Evolutionary conservation across 2,113 vertebrate genomes (phyloP).

Genomic region (Hemiprocne comata): DNA sequence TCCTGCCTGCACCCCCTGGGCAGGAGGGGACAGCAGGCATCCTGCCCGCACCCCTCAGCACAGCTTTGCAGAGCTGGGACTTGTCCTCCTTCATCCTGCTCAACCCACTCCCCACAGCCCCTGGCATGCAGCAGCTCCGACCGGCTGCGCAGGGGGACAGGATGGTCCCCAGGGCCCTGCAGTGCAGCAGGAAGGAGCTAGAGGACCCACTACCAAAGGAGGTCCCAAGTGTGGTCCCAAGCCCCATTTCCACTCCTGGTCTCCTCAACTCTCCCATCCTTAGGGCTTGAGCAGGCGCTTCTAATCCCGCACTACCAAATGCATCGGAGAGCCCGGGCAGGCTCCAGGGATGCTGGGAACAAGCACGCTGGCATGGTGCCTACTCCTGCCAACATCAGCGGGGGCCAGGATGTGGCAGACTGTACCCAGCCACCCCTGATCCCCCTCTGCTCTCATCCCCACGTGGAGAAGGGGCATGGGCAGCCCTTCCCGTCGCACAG

Average conservation of each 20-base stretch:
- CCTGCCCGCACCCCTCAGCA: too few relatives aligned
- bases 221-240: not conserved
- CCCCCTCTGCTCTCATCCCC: accelerated
- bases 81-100: not conserved
- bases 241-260: too few relatives aligned
- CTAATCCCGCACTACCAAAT: accelerated
- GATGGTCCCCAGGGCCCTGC: not conserved
- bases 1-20: too few relatives aligned
- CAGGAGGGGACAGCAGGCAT: too few relatives aligned
- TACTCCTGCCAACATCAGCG: accelerated
- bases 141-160: accelerated
- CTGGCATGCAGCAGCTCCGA: accelerated
- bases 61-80: not conserved
- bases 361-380: accelerated
- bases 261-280: not conserved
- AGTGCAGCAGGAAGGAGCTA: not conserved
- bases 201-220: accelerated
- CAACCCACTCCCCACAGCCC: not conserved
- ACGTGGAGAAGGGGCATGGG: accelerated
- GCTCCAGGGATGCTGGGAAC: not conserved
- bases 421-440: accelerated
- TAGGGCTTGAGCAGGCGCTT: accelerated
- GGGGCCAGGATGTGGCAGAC: accelerated
- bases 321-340: not conserved
- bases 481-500: not conserved